phyloP scores from a whole-genome alignment of 2,888 invertebrate species.

The Sphaeridia pumilis region DNA sequence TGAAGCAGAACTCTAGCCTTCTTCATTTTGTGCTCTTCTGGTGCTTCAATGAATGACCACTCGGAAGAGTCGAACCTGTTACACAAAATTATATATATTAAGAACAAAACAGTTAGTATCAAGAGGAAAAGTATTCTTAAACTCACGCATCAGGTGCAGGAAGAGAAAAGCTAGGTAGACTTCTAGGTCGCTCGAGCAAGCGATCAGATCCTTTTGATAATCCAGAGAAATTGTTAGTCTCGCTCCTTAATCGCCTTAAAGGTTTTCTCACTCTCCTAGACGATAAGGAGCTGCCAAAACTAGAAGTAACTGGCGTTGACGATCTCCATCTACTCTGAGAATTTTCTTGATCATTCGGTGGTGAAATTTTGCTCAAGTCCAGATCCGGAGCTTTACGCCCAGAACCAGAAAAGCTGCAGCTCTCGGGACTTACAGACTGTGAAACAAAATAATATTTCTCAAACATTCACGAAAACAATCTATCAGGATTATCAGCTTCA shows the following conservation, averaged over 20 bases:
- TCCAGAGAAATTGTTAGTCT: slow-evolving; percentile 9
- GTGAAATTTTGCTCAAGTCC: slow-evolving; percentile 9
- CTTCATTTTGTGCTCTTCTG: slow-evolving; percentile 1
- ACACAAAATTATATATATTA: not conserved
- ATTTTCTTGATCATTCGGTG: slow-evolving; percentile 11
- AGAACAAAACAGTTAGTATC: too few relatives aligned
- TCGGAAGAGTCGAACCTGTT: slow-evolving; percentile 10
- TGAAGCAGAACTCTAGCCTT: slow-evolving; percentile 4
- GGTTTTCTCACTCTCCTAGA: slow-evolving; percentile 13
- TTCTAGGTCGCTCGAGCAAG: slow-evolving; percentile 10
- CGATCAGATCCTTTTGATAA: not conserved
- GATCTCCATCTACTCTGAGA: slow-evolving; percentile 4
- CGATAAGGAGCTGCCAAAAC: not conserved
- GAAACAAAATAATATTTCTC: not conserved
- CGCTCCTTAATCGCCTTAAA: slow-evolving; percentile 15
- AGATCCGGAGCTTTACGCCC: not conserved
- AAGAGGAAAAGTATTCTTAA: not conserved
- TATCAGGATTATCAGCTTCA: too few relatives aligned
- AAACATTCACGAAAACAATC: too few relatives aligned
- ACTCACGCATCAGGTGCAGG: slow-evolving; percentile 9
- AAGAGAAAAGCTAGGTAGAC: slow-evolving; percentile 12
- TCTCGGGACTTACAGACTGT: slow-evolving; percentile 16
- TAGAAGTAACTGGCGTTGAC: slow-evolving; percentile 13
- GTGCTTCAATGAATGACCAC: slow-evolving; percentile 15
- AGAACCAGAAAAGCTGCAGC: not conserved